Conservation (phyloP, 2,888 invertebrate species). For the Scaptomyza polygonia region DNA sequence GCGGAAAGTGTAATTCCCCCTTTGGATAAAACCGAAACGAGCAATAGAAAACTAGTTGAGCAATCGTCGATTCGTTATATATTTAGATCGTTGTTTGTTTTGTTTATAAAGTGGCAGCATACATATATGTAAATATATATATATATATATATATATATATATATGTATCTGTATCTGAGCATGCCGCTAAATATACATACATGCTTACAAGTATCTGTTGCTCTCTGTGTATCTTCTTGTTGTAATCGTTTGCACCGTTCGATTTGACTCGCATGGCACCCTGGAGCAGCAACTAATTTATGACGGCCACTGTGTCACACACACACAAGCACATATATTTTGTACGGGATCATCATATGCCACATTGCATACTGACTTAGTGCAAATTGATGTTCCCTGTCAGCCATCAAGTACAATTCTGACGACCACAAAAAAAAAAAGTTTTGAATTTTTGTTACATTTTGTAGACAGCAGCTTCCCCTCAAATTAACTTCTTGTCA, state of each 20-base stretch:
- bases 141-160: slow-evolving; percentile 15
- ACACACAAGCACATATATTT: slow-evolving; percentile 13
- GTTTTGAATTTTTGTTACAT: slow-evolving; percentile 49
- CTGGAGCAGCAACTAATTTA: slow-evolving; percentile 66
- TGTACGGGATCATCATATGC: slow-evolving; percentile 2
- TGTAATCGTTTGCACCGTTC: slow-evolving; percentile 69
- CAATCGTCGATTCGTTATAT: slow-evolving; percentile 73
- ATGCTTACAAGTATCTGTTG: slow-evolving; percentile 18
- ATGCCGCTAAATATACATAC: slow-evolving; percentile 22
- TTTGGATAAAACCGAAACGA: slow-evolving; percentile 13
- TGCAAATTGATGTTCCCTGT: slow-evolving; percentile 68
- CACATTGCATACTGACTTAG: slow-evolving; percentile 54
- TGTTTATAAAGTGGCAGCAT: slow-evolving; percentile 77
- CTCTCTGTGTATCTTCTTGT: slow-evolving; percentile 39
- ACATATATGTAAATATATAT: slow-evolving; percentile 8
- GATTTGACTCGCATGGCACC: slow-evolving; percentile 68
- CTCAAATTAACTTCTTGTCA: slow-evolving; percentile 29
- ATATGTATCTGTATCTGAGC: slow-evolving; percentile 9
- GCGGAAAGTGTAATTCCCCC: too few relatives aligned
- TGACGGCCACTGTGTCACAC: slow-evolving; percentile 41
- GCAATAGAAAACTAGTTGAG: slow-evolving; percentile 79
- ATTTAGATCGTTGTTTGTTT: slow-evolving; percentile 78
- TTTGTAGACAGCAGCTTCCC: slow-evolving; percentile 25
- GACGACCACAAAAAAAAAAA: slow-evolving; percentile 17
- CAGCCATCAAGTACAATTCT: slow-evolving; percentile 31